A percentile compares a stretch with the other conserved stretches of the same genome.
Conservation (phyloP, 2,113 vertebrate species). For the Orthonyx spaldingii region DNA sequence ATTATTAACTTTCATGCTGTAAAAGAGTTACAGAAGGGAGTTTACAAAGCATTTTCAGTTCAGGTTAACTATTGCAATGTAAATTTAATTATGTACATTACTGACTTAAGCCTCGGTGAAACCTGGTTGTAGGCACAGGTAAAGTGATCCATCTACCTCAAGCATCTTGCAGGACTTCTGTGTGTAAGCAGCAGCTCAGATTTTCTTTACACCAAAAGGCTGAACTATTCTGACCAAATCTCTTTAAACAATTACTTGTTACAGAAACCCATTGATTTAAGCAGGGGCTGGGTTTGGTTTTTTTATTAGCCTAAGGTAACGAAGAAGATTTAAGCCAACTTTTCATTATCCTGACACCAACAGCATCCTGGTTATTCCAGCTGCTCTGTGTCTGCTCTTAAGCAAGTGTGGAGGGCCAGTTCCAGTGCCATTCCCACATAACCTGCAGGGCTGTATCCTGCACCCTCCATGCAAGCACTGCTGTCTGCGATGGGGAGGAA, state of each 20-base stretch:
- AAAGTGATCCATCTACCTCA: background rate
- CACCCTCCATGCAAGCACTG: background rate
- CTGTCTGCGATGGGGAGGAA: background rate
- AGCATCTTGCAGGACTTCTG: background rate
- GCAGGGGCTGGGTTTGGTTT: background rate
- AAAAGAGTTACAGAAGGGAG: background rate
- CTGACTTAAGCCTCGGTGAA: background rate
- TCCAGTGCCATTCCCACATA: background rate
- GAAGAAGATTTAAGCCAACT: background rate
- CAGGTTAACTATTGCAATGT: background rate
- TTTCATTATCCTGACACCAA: background rate
- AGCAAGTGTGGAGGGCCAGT: background rate
- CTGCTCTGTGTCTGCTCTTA: background rate
- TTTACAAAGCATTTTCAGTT: background rate
- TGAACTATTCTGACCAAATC: background rate
- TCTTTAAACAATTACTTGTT: background rate
- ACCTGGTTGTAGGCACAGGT: background rate
- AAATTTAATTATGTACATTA: background rate
- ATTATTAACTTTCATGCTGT: background rate
- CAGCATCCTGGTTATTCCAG: rapidly evolving
- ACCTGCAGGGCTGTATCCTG: background rate
- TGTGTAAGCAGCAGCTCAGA: background rate
- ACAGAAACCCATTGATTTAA: background rate
- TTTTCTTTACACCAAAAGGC: background rate
- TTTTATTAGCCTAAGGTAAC: background rate